These are phyloP conservation scores for Melanerpes aurifrons DNA, from an alignment of 2,113 vertebrate species.

Conservation along the genomic window DNA sequence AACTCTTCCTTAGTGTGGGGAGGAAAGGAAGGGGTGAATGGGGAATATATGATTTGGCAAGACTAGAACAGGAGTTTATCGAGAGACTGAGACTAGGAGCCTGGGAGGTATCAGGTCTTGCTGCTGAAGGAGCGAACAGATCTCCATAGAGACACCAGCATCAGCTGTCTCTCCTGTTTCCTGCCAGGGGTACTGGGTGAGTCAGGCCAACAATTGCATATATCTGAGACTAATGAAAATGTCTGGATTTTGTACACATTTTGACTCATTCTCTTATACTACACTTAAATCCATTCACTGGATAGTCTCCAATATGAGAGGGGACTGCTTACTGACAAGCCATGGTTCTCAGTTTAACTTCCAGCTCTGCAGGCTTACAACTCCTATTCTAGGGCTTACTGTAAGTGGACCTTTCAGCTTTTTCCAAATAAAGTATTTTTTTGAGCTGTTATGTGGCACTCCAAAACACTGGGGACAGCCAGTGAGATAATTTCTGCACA, in stretches of 20 bases:
- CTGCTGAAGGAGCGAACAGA: neutral
- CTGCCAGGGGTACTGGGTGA: neutral
- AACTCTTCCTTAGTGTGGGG: neutral
- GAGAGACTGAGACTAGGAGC: neutral
- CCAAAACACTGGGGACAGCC: neutral
- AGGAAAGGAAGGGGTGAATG: neutral
- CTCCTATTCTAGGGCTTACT: neutral
- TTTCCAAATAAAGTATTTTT: neutral
- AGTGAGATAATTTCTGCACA: neutral
- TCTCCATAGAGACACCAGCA: neutral
- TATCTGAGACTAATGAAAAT: neutral
- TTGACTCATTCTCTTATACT: neutral
- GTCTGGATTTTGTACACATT: neutral
- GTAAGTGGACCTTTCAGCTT: neutral
- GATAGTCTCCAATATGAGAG: rapidly evolving
- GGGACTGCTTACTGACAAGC: neutral
- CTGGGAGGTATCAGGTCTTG: neutral
- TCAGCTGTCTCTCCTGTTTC: neutral
- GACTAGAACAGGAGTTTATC: neutral
- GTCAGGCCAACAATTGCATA: neutral
- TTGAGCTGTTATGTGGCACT: neutral
- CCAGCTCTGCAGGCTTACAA: neutral
- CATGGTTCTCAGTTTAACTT: neutral
- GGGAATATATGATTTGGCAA: neutral
- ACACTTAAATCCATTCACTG: neutral